Percentiles rank a stretch among this genome's conserved stretches.
These are phyloP conservation scores for Ips nitidus DNA, from an alignment of 1,140 invertebrate genomes.

Conservation along the genomic window DNA sequence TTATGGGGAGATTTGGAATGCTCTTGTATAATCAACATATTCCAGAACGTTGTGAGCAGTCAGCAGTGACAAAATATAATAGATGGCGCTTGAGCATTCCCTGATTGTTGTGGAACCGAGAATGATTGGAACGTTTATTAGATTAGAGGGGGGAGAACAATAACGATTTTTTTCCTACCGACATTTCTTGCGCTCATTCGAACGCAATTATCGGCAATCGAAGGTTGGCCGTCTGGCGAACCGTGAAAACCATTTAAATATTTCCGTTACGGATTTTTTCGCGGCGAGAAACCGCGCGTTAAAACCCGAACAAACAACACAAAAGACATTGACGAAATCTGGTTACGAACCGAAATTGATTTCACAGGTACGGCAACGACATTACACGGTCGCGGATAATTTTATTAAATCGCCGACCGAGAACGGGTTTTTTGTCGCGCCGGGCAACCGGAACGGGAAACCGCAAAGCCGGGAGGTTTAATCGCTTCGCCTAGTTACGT, in stretches of 20 bases:
- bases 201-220: background rate
- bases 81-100: too few relatives aligned
- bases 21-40: too few relatives aligned
- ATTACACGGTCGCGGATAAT: slow-evolving; percentile 2
- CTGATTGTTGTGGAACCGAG: too few relatives aligned
- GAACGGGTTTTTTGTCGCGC: background rate
- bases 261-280: slow-evolving; percentile 3
- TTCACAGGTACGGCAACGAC: slow-evolving; percentile 1
- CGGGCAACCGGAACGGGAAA: background rate
- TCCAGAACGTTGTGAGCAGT: too few relatives aligned
- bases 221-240: background rate
- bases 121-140: too few relatives aligned
- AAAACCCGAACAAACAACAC: slow-evolving; percentile 2
- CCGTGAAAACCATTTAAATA: slow-evolving; percentile 3
- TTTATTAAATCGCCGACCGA: slow-evolving; percentile 2
- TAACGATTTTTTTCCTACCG: too few relatives aligned
- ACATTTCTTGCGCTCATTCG: too few relatives aligned
- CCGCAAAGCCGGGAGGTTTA: slow-evolving; percentile 2
- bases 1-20: too few relatives aligned
- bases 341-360: slow-evolving; percentile 1
- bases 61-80: too few relatives aligned
- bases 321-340: slow-evolving; percentile 6
- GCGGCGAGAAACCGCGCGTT: background rate
- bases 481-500: background rate
- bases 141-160: too few relatives aligned